These are phyloP conservation scores for Triplophysa rosa DNA, from an alignment of 2,113 vertebrate species.

Conservation along the genomic window DNA sequence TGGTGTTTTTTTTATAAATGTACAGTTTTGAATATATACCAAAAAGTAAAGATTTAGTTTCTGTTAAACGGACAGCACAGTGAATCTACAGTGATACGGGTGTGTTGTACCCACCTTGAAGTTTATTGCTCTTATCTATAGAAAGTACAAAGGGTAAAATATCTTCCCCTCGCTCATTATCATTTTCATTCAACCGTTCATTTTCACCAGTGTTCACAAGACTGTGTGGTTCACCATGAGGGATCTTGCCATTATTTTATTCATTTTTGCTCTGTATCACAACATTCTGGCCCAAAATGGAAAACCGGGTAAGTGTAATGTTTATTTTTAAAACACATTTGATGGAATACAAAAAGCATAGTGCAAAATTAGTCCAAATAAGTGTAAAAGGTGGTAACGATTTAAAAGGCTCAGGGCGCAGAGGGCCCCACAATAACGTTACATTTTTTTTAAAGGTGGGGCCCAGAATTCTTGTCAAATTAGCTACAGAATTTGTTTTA, in stretches of 20 bases:
- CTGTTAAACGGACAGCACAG: not conserved
- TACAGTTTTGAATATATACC: too few species aligned
- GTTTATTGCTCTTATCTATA: conserved; percentile 34
- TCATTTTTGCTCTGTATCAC: conserved; percentile 57
- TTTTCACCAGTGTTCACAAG: conserved; percentile 42
- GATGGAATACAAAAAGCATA: too few species aligned
- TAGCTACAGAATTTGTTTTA: too few species aligned
- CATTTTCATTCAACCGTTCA: conserved; percentile 63
- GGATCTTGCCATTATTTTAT: conserved; percentile 56
- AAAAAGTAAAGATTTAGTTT: too few species aligned
- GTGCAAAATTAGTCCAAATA: too few species aligned
- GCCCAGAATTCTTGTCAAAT: too few species aligned
- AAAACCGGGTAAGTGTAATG: conserved; percentile 57
- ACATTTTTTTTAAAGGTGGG: too few species aligned
- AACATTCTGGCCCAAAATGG: conserved; percentile 34
- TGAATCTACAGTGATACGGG: not conserved
- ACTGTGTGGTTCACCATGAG: conserved; percentile 63
- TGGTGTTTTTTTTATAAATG: too few species aligned
- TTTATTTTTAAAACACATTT: not conserved
- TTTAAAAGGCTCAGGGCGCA: too few species aligned
- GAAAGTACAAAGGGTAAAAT: conserved; percentile 66
- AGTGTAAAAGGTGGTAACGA: too few species aligned
- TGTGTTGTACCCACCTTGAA: not conserved
- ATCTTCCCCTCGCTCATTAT: conserved; percentile 46
- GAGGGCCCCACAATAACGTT: too few species aligned